Evolutionary conservation across 2,797 vertebrate species (phyloP).

Genomic region (Gephyroberyx darwinii): DNA sequence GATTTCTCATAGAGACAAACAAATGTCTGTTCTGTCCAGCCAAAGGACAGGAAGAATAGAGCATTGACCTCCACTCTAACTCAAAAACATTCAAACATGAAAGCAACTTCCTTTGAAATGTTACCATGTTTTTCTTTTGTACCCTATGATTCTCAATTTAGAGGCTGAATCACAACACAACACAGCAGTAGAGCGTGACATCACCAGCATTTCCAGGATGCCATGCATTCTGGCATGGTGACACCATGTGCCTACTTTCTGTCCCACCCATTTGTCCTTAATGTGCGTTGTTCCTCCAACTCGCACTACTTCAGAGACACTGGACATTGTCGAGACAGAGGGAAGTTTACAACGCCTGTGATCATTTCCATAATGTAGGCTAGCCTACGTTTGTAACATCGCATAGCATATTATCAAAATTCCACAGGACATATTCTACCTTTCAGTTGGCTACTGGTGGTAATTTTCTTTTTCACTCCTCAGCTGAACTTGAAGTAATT

Average conservation of each 20-base stretch:
- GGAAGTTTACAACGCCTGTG: neutral
- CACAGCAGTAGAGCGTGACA: conserved; percentile 85
- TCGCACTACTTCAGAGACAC: neutral
- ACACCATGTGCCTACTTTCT: conserved; percentile 78
- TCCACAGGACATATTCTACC: neutral
- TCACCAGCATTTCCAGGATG: conserved; percentile 84
- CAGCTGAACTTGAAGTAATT: conserved; percentile 7
- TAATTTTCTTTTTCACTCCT: neutral
- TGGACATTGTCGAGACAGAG: neutral
- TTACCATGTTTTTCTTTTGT: conserved; percentile 33
- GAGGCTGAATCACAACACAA: conserved; percentile 78
- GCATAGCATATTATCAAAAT: neutral
- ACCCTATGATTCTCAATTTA: conserved; percentile 72
- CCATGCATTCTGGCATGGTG: conserved; percentile 82
- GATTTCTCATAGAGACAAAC: conserved; percentile 82
- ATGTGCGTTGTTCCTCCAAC: conserved; percentile 3
- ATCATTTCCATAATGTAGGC: neutral
- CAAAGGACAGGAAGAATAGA: conserved; percentile 80
- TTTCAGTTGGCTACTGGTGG: neutral
- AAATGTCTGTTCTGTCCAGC: conserved; percentile 78
- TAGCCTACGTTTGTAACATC: neutral
- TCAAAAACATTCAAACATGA: neutral
- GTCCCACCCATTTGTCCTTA: conserved; percentile 20
- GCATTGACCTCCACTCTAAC: neutral
- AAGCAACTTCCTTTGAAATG: neutral